Base-by-base conservation (phyloP, 2,888 invertebrate genomes). In the Platycheirus albimanus region DNA sequence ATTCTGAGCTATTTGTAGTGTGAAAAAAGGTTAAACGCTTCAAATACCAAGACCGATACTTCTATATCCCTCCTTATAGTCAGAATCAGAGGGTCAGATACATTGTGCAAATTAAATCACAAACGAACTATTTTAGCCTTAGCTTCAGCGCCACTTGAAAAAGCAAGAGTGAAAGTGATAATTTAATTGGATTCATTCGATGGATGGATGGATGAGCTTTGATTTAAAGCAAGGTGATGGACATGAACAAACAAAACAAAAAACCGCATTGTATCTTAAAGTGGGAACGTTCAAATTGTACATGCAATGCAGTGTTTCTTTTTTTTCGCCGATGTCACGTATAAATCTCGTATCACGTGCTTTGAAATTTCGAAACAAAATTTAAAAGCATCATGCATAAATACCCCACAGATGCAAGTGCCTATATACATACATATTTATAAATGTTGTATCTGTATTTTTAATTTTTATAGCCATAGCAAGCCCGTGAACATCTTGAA, bases 151-250 rank as follows among this genome's bases (percentile, higher is more conserved):
- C 30, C 56, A 66, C 38, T 66, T 66, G 8, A 49, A 74, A 45
- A 15, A 45, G 11, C 45, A 17, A 15, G 11, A 30, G 20, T 41
- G 24, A 36, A 47, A 63, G 72, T 58, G 66, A 66, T 58, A 38
- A 51, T 24, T 56, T 56, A 47, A 74, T 74, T 66, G 58, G 30
- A 75, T 58, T 49, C 15, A 19, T 66, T 66, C 49, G 56, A 49
- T 51, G 45, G 36, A 56, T 51, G 45, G 36, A 56, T 24, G 24
- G 24, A 43, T 56, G 56, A 56, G 54, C 51, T 52, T 52, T 38
- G 64, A 54, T 28, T 63, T 54, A 24, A 24, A 61, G 17, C 36
- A n/a, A n/a, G n/a, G n/a, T n/a, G n/a, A n/a, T 24, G 3, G 6
- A 24, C 24, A 24, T 24, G 24, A 24, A 3, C 24, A 24, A 24